These are phyloP conservation scores for Nemoura dubitans DNA, from an alignment of 2,888 invertebrate genomes.

Conservation along the genomic window DNA sequence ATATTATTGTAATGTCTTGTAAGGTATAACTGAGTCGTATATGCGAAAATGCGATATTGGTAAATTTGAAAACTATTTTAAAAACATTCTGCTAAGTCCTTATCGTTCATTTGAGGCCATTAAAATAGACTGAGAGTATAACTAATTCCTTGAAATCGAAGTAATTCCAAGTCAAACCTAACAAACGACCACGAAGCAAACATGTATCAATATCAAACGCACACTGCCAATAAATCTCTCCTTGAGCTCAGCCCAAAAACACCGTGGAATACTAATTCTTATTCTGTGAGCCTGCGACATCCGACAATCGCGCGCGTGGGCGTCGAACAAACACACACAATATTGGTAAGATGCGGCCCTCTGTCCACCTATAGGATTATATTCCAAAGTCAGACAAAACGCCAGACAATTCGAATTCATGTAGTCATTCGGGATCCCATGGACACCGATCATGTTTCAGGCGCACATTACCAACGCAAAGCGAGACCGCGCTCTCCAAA, in stretches of 20 bases:
- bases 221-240: not conserved
- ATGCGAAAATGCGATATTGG: too few relatives aligned
- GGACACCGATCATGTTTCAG: not conserved
- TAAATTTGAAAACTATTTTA: too few relatives aligned
- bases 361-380: not conserved
- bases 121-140: too few relatives aligned
- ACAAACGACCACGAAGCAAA: not conserved
- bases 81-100: too few relatives aligned
- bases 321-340: not conserved
- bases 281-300: not conserved
- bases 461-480: not conserved
- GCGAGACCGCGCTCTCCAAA: not conserved
- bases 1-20: too few relatives aligned
- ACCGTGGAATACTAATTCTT: not conserved
- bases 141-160: not conserved
- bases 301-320: not conserved
- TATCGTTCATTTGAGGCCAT: too few relatives aligned
- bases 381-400: not conserved
- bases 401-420: not conserved
- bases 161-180: not conserved
- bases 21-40: too few relatives aligned
- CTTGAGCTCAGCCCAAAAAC: not conserved
- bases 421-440: not conserved
- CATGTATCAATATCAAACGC: not conserved
- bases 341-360: not conserved